Conservation (phyloP, 2,888 invertebrate species). For the Ptychoptera contaminata region DNA sequence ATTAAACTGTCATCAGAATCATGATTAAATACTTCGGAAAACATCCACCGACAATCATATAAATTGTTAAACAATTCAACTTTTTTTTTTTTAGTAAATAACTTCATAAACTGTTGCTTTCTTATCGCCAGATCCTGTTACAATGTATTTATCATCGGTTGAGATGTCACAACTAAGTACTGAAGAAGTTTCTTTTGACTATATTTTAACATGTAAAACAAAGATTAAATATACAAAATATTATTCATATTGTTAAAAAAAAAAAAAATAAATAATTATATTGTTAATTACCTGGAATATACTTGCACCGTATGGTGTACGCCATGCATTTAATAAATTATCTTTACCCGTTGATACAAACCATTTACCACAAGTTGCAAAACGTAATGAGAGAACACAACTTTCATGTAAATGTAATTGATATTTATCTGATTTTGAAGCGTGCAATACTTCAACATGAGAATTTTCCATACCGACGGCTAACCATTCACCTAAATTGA, state of each 20-base stretch:
- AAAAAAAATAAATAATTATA: not conserved
- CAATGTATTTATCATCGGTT: constrained; percentile 93
- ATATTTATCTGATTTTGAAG: constrained; percentile 86
- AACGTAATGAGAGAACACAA: constrained; percentile 88
- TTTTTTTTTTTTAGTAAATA: constrained; percentile 66
- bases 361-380: constrained; percentile 95
- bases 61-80: not conserved
- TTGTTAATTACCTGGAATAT: constrained; percentile 80
- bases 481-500: constrained; percentile 65
- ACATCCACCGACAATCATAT: not conserved
- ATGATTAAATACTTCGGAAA: not conserved
- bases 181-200: constrained; percentile 93
- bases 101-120: constrained; percentile 97
- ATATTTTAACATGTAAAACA: constrained; percentile 12
- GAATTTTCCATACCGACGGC: constrained; percentile 98
- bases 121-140: constrained; percentile 95
- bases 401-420: constrained; percentile 92
- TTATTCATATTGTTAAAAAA: not conserved
- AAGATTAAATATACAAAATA: not conserved
- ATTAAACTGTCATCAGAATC: no score
- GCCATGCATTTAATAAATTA: constrained; percentile 92
- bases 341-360: constrained; percentile 99
- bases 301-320: constrained; percentile 94
- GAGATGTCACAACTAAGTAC: constrained; percentile 98
- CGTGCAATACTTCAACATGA: constrained; percentile 86